Conservation (phyloP, 2,888 invertebrate genomes). For the Troides oblongomaculatus region DNA sequence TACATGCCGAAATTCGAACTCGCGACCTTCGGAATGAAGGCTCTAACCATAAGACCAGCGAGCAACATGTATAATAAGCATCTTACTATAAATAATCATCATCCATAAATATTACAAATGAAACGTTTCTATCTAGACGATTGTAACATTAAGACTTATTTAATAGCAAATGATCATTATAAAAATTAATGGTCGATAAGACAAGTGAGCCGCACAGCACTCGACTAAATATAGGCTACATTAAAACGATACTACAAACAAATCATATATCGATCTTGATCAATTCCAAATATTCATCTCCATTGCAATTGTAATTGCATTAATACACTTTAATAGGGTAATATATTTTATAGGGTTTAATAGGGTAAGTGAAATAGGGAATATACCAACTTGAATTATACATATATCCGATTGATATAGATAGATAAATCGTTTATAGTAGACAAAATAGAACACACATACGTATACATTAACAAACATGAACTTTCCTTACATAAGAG, state of each 20-base stretch:
- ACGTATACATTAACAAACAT: too few relatives aligned
- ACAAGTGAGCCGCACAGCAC: neutral
- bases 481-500: too few relatives aligned
- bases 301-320: neutral
- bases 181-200: conserved; percentile 15
- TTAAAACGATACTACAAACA: neutral
- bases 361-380: neutral
- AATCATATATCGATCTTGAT: neutral
- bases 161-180: conserved; percentile 14
- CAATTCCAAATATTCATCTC: neutral
- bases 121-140: neutral
- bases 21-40: too few relatives aligned
- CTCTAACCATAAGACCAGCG: too few relatives aligned
- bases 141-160: conserved; percentile 9
- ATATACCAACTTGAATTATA: too few relatives aligned
- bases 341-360: too few relatives aligned
- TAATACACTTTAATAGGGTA: neutral
- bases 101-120: neutral
- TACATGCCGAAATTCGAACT: too few relatives aligned
- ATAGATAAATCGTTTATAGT: too few relatives aligned
- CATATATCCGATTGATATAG: too few relatives aligned
- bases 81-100: too few relatives aligned
- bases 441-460: too few relatives aligned
- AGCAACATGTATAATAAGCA: too few relatives aligned
- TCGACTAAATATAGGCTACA: conserved; percentile 14